phyloP scores from a whole-genome alignment of 2,888 invertebrate genomes.

The Eupithecia tripunctaria region DNA sequence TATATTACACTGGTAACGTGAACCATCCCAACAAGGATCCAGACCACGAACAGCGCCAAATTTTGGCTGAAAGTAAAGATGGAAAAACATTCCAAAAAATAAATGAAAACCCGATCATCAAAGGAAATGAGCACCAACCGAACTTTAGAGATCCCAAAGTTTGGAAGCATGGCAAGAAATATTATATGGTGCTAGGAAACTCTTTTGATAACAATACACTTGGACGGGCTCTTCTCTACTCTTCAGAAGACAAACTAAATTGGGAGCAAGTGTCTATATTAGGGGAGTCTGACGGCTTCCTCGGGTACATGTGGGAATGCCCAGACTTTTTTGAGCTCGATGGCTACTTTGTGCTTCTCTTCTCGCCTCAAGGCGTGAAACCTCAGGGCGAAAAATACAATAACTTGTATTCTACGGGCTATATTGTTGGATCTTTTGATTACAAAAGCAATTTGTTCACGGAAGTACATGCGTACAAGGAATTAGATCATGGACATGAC shows the following conservation, averaged over 20 bases:
- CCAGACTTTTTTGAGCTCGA: conserved; percentile 77
- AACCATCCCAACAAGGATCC: conserved; percentile 57
- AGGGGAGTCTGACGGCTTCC: conserved; percentile 62
- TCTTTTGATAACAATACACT: conserved; percentile 60
- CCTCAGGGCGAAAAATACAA: conserved; percentile 44
- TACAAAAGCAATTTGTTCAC: conserved; percentile 60
- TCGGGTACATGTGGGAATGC: conserved; percentile 81
- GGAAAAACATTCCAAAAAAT: conserved; percentile 67
- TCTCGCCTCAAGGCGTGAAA: conserved; percentile 74
- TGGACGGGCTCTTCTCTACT: conserved; percentile 67
- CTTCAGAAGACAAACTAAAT: conserved; percentile 62
- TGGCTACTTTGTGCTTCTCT: conserved; percentile 66
- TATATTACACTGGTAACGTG: conserved; percentile 73
- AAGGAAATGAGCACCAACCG: conserved; percentile 61
- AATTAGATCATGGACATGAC: conserved; percentile 74
- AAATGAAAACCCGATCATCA: conserved; percentile 65
- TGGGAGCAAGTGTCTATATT: conserved; percentile 65
- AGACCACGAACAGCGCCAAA: conserved; percentile 64
- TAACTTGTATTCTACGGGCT: conserved; percentile 73
- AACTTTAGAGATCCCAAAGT: conserved; percentile 81
- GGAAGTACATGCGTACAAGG: conserved; percentile 57
- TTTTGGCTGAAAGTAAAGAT: conserved; percentile 65
- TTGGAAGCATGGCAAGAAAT: conserved; percentile 67
- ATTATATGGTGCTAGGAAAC: conserved; percentile 77
- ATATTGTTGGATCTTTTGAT: conserved; percentile 74